Evolutionary conservation across 2,113 vertebrate species (phyloP).

Genomic region (Sorex araneus): DNA sequence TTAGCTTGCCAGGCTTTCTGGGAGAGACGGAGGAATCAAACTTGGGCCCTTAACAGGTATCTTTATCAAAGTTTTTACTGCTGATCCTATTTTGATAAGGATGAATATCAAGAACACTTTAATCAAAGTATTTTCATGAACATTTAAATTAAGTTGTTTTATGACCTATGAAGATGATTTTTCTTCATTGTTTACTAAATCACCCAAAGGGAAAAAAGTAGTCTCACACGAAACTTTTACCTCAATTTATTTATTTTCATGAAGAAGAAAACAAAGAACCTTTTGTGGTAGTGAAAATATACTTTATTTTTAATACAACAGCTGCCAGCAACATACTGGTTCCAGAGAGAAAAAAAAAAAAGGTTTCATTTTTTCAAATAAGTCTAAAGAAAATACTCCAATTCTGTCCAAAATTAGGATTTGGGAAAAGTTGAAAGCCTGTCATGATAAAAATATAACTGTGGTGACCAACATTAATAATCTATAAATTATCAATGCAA

Average conservation of each 20-base stretch:
- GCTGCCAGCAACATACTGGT: constrained; percentile 91
- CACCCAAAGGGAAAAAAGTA: neutral
- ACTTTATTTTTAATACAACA: constrained; percentile 92
- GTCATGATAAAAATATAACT: constrained; percentile 54
- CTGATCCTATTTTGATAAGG: constrained; percentile 18
- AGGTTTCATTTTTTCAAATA: constrained; percentile 84
- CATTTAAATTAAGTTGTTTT: neutral
- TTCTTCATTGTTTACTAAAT: neutral
- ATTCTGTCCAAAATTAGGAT: constrained; percentile 68
- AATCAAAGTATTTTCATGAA: neutral
- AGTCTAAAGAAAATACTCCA: constrained; percentile 82
- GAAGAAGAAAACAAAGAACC: constrained; percentile 72
- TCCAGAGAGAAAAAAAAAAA: constrained; percentile 89
- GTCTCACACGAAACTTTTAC: constrained; percentile 62
- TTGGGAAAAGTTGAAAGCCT: neutral
- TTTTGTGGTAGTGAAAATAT: constrained; percentile 92
- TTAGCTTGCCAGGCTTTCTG: too few species aligned
- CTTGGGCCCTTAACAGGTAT: neutral
- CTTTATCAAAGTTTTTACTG: neutral
- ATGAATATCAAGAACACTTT: constrained; percentile 13
- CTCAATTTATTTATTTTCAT: constrained; percentile 66
- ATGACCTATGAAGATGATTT: too few species aligned
- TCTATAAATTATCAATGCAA: constrained; percentile 56
- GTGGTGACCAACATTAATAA: constrained; percentile 50
- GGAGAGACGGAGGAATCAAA: too few species aligned